phyloP scores from a whole-genome alignment of 30 jellyfish, hydroid and myxozoan genomes.

The Sanderia malayensis region DNA sequence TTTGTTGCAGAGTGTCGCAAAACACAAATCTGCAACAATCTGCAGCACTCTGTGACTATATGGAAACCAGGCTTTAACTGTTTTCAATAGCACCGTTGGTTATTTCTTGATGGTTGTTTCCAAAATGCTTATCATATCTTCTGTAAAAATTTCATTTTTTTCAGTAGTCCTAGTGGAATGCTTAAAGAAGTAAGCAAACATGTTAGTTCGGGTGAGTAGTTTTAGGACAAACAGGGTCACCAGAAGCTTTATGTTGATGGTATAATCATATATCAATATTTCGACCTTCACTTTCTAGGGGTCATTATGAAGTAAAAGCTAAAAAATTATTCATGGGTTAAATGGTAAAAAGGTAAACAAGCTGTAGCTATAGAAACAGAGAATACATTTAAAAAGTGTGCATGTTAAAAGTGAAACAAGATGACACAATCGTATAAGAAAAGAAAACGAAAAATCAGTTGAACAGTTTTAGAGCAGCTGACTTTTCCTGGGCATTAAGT shows the following conservation, averaged over 20 bases:
- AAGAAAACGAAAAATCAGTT: constrained; percentile 10
- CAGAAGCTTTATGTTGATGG: constrained; percentile 10
- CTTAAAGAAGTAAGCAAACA: background rate
- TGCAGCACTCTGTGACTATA: no score
- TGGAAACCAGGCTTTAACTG: no score
- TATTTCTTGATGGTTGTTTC: no score
- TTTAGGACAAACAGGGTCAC: background rate
- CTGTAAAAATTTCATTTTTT: no score
- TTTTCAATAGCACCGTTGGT: no score
- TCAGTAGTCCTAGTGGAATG: no score
- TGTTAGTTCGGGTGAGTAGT: constrained; percentile 1
- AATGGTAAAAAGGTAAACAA: background rate
- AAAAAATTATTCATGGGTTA: background rate
- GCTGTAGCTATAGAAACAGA: constrained; percentile 6
- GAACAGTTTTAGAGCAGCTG: constrained; percentile 22
- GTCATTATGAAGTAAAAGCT: constrained; percentile 7
- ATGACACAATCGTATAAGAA: constrained; percentile 1
- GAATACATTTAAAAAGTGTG: background rate
- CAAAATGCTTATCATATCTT: no score
- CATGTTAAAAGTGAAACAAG: constrained; percentile 3
- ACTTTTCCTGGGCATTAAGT: constrained; percentile 23
- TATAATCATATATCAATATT: background rate
- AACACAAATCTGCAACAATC: no score
- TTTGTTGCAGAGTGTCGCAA: no score
- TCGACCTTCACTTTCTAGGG: constrained; percentile 17